Conservation (phyloP, 2,888 invertebrate species). For the Ceratothoa steindachneri region DNA sequence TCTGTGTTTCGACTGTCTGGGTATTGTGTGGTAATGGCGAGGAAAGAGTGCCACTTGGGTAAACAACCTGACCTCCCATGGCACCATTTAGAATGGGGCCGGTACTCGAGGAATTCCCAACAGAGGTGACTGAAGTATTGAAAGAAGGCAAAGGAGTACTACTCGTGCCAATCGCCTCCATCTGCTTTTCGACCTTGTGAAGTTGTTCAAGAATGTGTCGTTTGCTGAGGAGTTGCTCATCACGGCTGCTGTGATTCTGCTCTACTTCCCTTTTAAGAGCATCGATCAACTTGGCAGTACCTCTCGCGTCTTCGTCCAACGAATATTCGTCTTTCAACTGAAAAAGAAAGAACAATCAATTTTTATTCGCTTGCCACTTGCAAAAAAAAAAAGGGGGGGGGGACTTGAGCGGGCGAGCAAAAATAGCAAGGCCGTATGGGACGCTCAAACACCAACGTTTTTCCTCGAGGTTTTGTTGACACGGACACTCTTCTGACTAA, state of each 20-base stretch:
- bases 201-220: slow-evolving; percentile 69
- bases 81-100: not conserved
- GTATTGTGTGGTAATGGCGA: slow-evolving; percentile 39
- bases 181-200: slow-evolving; percentile 66
- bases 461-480: not conserved
- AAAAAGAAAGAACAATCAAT: not conserved
- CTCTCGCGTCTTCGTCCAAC: not conserved
- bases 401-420: too few relatives aligned
- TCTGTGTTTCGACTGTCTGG: slow-evolving; percentile 46
- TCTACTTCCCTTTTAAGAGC: slow-evolving; percentile 36
- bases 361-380: too few relatives aligned
- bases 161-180: slow-evolving; percentile 58
- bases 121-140: not conserved
- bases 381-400: too few relatives aligned
- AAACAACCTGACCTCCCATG: slow-evolving; percentile 35
- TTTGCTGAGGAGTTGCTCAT: slow-evolving; percentile 65
- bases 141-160: slow-evolving; percentile 40
- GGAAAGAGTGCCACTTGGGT: slow-evolving; percentile 37
- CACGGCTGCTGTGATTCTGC: slow-evolving; percentile 50
- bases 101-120: not conserved
- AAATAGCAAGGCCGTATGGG: too few relatives aligned
- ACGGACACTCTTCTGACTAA: not conserved
- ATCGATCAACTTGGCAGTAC: slow-evolving; percentile 15
- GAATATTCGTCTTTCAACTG: not conserved
- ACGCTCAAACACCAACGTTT: not conserved